Evolutionary conservation across 64 coral and sea anemone genomes (phyloP), one percentile per base, ranked within the genome.

Genomic region (Acropora yongei): DNA sequence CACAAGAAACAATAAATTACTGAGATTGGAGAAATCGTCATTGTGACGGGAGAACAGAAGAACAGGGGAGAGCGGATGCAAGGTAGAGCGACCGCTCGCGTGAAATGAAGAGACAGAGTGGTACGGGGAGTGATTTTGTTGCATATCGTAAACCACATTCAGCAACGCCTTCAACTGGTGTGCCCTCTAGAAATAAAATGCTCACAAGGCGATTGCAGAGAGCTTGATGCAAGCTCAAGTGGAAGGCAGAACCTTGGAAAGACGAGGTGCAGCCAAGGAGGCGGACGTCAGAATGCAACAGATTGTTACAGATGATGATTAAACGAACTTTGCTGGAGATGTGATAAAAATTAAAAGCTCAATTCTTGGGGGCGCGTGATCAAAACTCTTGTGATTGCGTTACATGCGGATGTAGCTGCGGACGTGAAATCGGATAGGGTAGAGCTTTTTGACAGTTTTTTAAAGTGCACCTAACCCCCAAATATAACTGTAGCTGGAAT

Each of bases 31-130:
- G 94, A 92, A 66, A 88, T 92, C 43, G 94, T 92, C 10, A 53
- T 95, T 0, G 7, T 89, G 40, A 90, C 93, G 14, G 80, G 95
- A 11, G 95, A 93, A 12, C 86, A 86, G 72, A 96, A 92, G 75
- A 96, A 92, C 57, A 84, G 90, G 1, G 95, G 95, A 71, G 72
- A 96, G 76, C 90, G 90, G 95, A 96, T 63, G 90, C 92, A 89
- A 18, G 90, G 90, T 13, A 96, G 83, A 78, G 78, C 93, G n/a
- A 17, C 72, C 3, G 47, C 41, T 43, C 86, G 85, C 1, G 74
- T 93, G 14, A 77, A 57, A 92, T 90, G 95, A 58, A 77, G 65
- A 86, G 90, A 95, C 47, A 76, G 65, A 13, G 81, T 95, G 16
- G 47, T 89, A n/a, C 75, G 93, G 55, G 88, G 82, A 86, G 93